Base-by-base conservation (phyloP, 2,888 invertebrate species). In the Caenorhabditis sp. region DNA sequence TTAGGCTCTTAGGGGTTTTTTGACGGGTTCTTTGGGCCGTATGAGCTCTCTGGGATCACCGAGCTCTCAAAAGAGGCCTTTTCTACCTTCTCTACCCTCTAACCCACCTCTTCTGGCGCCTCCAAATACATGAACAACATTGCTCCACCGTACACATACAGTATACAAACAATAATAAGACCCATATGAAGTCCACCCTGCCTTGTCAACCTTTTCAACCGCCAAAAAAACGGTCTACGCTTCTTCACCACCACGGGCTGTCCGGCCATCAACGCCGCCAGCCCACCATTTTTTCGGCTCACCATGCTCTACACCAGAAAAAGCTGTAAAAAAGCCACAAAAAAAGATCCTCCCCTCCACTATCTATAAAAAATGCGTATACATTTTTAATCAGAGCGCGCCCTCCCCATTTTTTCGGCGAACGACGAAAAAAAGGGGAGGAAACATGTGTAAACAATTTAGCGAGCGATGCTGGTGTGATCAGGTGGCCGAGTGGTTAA, bases 401-500 rank as follows among this genome's bases (percentile, higher is more conserved):
- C 10, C 31, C 31, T 31, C 10, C 31, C 10, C 31, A 4, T 31
- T 7, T 31, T 5, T 10, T 10, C 43, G 17, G 17, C 12, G 43
- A 10, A 10, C 17, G 17, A 2, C 7, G 10, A 43, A 2, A 43
- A 14, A 43, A 21, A 52, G 21, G 5, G 7, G 12, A 21, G 3
- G 21, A 17, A n/a, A 21, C 5, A 21, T 52, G 21, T 52, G 52
- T 52, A 7, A 7, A 23, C 23, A 52, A 5, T 23, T 23, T 52
- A 21, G 56, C 56, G 17, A 5, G 8, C 25, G 8, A 7, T 5
- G n/a, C 52, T 26, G 2, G 17, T 31, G 72, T 76, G 80, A 80
- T 81, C 80, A 83, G 82, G 84, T 85, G 85, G 85, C 85, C 85
- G 85, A 85, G 85, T 85, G 85, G 85, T 86, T 85, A 85, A 86